These are phyloP conservation scores for Stenoptilia bipunctidactyla DNA, from an alignment of 2,888 invertebrate species.

Conservation along the genomic window DNA sequence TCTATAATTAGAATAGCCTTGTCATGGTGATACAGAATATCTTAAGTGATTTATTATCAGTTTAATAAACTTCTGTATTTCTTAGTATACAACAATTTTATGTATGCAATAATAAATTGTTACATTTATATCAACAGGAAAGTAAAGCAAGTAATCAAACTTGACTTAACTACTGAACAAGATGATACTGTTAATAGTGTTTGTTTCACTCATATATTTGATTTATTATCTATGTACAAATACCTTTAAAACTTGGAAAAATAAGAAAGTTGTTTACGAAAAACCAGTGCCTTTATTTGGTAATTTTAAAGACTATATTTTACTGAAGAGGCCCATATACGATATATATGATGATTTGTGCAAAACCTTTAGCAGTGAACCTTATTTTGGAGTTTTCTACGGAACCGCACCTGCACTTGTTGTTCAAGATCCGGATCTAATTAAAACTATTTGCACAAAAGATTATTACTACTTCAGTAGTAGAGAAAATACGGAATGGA, in stretches of 20 bases:
- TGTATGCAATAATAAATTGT: too few species aligned
- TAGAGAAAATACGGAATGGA: slow-evolving; percentile 25
- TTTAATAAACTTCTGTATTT: too few species aligned
- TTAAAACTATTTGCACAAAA: slow-evolving; percentile 24
- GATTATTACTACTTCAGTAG: slow-evolving; percentile 25
- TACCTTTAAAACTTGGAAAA: slow-evolving; percentile 26
- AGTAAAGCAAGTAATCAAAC: too few species aligned
- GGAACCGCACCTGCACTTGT: slow-evolving; percentile 37
- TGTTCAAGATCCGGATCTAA: slow-evolving; percentile 28
- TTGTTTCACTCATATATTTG: too few species aligned
- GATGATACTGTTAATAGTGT: too few species aligned
- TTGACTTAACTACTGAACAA: too few species aligned
- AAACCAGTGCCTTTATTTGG: slow-evolving; percentile 30
- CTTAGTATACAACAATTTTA: too few species aligned
- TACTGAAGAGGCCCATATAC: slow-evolving; percentile 20
- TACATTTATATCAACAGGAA: too few species aligned
- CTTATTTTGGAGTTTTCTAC: slow-evolving; percentile 35
- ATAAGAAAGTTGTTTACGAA: slow-evolving; percentile 23
- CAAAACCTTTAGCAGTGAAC: slow-evolving; percentile 23
- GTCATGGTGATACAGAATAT: too few species aligned
- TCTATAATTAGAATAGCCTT: too few species aligned
- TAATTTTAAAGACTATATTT: slow-evolving; percentile 28
- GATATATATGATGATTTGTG: slow-evolving; percentile 24
- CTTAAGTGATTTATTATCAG: too few species aligned
- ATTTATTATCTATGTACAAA: too few species aligned